phyloP scores from a whole-genome alignment of 1,140 invertebrate species.

The Drosophila ercepeae region DNA sequence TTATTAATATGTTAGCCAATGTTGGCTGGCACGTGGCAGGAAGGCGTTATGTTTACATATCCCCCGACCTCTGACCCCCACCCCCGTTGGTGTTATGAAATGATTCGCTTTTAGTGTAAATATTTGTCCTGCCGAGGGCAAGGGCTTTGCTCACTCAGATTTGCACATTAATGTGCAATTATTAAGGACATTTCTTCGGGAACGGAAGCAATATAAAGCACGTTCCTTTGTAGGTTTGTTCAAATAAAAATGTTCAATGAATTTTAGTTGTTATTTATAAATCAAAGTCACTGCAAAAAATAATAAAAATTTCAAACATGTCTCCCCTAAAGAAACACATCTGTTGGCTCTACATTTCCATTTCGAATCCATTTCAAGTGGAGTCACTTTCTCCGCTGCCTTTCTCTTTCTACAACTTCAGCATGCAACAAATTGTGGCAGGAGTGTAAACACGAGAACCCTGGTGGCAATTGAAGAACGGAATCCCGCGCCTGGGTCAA shows the following conservation, averaged over 20 bases:
- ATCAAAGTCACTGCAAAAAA: slow-evolving; percentile 58
- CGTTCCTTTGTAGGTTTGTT: background rate
- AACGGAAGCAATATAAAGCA: slow-evolving; percentile 69
- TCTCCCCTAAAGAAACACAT: slow-evolving; percentile 39
- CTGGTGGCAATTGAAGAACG: slow-evolving; percentile 69
- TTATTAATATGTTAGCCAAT: slow-evolving; percentile 76
- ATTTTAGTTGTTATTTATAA: slow-evolving; percentile 27
- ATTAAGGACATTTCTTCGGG: slow-evolving; percentile 33
- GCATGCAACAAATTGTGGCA: slow-evolving; percentile 41
- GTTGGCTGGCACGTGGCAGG: slow-evolving; percentile 67
- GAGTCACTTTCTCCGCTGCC: slow-evolving; percentile 61
- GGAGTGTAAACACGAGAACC: slow-evolving; percentile 67
- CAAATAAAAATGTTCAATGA: background rate
- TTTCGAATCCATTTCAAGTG: slow-evolving; percentile 73
- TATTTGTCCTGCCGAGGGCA: slow-evolving; percentile 48
- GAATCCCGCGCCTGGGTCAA: slow-evolving; percentile 57
- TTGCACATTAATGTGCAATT: slow-evolving; percentile 65
- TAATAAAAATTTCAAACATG: background rate
- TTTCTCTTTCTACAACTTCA: slow-evolving; percentile 1
- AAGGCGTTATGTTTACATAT: slow-evolving; percentile 83
- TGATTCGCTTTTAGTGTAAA: slow-evolving; percentile 73
- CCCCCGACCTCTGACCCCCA: slow-evolving; percentile 8
- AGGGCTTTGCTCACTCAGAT: slow-evolving; percentile 66
- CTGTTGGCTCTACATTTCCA: slow-evolving; percentile 73
- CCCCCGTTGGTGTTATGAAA: slow-evolving; percentile 63